Base-by-base conservation (phyloP, 2,113 vertebrate genomes). In the Peromyscus maniculatus region DNA sequence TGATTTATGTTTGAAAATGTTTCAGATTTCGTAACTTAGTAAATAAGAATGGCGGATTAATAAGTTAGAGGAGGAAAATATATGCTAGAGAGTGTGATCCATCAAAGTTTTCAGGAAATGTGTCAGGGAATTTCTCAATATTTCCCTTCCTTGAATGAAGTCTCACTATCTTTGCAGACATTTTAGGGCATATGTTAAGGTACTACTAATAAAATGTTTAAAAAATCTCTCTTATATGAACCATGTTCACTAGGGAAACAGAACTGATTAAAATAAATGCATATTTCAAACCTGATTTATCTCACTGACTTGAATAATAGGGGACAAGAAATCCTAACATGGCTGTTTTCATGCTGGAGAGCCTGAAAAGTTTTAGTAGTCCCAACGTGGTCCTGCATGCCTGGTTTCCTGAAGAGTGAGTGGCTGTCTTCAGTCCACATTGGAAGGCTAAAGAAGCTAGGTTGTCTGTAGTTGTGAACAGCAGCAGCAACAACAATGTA, bases 1-100 rank as follows among this genome's bases (percentile, higher is more conserved):
- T 91, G 71, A 94, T 95, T 93, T 95, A 55, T 80, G 36, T 80
- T 9, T 66, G 59, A 80, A 96, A 95, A 84, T 91, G 31, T 75
- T 94, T 66, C 43, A 49, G 10, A 79, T 7, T 64, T 15, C 90
- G 12, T 82, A 87, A 93, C 57, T 5, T 46, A 77, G 6, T 64
- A 97, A 94, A 31, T 91, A 95, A 96, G 57, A 93, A 49, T 4
- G 89, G 19, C 80, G 22, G 24, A 46, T 39, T 80, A 71, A 62
- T 55, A 75, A 78, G 12, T 24, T 24, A 52, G 11, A 28, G 9
- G 79, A 83, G 8, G 52, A 26, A 91, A 94, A 91, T 89, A 52
- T 5, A 21, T n/a, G 4, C 2, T 36, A 7, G 17, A 82, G 0
- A 59, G 49, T 17, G 13, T n/a, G n/a, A 72, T 82, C 4, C 24